Evolutionary conservation across 2,888 invertebrate species (phyloP), one percentile per base, ranked within the genome.

Genomic region (Drosophila antonietae): DNA sequence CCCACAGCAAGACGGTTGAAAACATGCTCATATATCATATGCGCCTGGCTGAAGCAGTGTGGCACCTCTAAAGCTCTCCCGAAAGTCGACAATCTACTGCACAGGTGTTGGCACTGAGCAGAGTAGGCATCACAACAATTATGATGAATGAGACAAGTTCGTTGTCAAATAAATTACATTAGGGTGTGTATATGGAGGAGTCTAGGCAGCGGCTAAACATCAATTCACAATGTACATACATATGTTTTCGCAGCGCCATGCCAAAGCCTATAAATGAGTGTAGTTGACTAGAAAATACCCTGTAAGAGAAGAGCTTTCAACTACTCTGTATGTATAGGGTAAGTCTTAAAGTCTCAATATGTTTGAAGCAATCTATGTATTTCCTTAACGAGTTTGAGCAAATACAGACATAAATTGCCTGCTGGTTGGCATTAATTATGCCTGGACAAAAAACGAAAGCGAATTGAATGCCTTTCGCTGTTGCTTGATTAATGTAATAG

Each of bases 71-170:
- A 18, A 10, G 2, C 43, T 10, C 18, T 23, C 10, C 20, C 39
- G 43, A 10, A 20, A 31, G 18, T 31, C 66, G 58, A 55, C 49
- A 5, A 18, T 23, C 43, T 15, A 39, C 43, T 15, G 35, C 61
- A 63, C 84, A 84, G 84, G 73, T 78, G 78, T 63, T 47, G 58
- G 68, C 60, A 41, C n/a, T 35, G 33, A 3, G 41, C 3, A 58
- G 72, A 62, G 55, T 51, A 72, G 58, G 68, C 68, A 84, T 20
- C 23, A 12, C 23, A 12, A 62, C 55, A 62, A 73, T 53, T 65
- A 78, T 87, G 82, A 82, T 81, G 78, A 78, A 87, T 86, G 83
- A 53, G 67, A 65, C 37, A 44, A 51, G 43, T 61, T 78, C 41
- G 46, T 37, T 57, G 66, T 64, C 73, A 68, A 61, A 60, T 60